phyloP scores from a whole-genome alignment of 2,797 vertebrate species.

The Phrynocephalus forsythii region DNA sequence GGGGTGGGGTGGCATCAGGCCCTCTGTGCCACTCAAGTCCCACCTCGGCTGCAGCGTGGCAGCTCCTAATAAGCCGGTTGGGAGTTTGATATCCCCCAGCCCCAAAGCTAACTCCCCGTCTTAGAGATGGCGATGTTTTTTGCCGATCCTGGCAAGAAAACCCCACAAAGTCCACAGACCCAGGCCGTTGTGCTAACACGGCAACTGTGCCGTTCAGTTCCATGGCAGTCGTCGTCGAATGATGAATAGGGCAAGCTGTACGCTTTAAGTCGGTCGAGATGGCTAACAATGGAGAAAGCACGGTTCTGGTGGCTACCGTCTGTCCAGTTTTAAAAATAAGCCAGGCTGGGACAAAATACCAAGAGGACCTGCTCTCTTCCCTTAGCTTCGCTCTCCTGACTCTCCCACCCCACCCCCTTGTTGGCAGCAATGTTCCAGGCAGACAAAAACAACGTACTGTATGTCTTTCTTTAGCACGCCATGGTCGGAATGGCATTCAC shows the following conservation, averaged over 20 bases:
- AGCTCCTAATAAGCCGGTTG: background rate
- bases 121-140: background rate
- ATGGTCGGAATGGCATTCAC: background rate
- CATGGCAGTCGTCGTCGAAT: too few relatives aligned
- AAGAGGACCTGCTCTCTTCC: too few relatives aligned
- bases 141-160: background rate
- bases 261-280: too few relatives aligned
- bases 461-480: background rate
- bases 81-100: conserved; percentile 10
- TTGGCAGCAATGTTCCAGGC: background rate
- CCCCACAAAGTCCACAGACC: background rate
- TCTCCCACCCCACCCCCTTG: too few relatives aligned
- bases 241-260: background rate
- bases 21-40: background rate
- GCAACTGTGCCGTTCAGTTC: background rate
- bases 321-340: background rate
- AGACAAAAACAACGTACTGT: background rate
- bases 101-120: background rate
- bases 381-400: too few relatives aligned
- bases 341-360: background rate
- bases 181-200: background rate
- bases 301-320: too few relatives aligned
- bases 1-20: background rate
- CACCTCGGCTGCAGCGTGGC: conserved; percentile 16
- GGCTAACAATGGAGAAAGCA: background rate